Evolutionary conservation across 2,888 invertebrate genomes (phyloP), one percentile per base, ranked within the genome.

Genomic region (Auanema freiburgensis): DNA sequence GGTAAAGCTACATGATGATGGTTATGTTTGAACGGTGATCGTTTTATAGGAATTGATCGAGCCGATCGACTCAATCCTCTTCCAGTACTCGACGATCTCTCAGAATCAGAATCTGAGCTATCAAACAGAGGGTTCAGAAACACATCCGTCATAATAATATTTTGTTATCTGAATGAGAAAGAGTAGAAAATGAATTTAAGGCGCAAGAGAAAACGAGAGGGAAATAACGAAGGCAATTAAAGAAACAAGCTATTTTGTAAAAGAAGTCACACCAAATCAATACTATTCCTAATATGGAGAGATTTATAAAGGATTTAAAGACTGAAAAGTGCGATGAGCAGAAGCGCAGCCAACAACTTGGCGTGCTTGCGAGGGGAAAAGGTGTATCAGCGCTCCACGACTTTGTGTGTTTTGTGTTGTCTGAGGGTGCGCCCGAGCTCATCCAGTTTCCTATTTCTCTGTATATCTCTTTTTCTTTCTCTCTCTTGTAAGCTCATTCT

Each of bases 111-210:
- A 41, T 72, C 72, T n/a, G 68, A 68, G 3, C 65, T 63, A 43
- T 69, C 56, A 21, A 71, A 73, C 12, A 73, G 54, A 21, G 73
- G 73, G 41, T 73, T 73, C 61, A 71, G 63, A 44, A 71, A 73
- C 52, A 73, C 64, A 52, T 73, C 73, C 18, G 71, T 69, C 72
- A 72, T 72, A 49, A 2, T 63, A 40, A 16, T 55, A 52, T 16
- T 18, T 16, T 16, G 8, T 5, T 5, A 46, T 21, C 16, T 16
- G 23, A 50, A 46, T 21, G 46, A 21, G 46, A 8, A 5, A 21
- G 8, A 21, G 8, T 16, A 46, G 46, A 46, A 46, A 12, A 25
- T 24, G 16, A 18, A 23, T n/a, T 18, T n/a, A 24, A 33, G 25
- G n/a, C 24, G 23, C 24, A 40, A 33, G 40, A 56, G 56, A 14